Conservation (phyloP, 2,113 vertebrate species). For the Lepus americanus region DNA sequence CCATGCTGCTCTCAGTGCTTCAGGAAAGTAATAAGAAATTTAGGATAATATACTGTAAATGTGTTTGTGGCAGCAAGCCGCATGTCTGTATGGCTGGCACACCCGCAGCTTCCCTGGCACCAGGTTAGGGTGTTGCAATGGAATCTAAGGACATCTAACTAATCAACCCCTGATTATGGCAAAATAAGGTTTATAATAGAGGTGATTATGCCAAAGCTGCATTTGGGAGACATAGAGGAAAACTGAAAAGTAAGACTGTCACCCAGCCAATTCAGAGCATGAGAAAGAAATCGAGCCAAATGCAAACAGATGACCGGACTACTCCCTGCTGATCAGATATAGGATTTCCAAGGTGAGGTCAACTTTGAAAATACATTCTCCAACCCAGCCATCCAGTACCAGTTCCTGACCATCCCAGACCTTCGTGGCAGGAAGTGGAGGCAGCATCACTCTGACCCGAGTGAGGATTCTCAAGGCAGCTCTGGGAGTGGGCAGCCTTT, state of each 20-base stretch:
- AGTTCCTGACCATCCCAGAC: background rate
- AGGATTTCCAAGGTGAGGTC: slow-evolving; percentile 32
- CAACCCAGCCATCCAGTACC: too few relatives aligned
- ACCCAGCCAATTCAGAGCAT: background rate
- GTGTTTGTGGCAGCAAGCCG: background rate
- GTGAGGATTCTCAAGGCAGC: background rate
- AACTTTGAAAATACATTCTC: slow-evolving; percentile 5
- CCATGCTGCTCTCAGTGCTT: background rate
- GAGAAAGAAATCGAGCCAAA: slow-evolving; percentile 33
- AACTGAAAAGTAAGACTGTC: background rate
- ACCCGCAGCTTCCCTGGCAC: background rate
- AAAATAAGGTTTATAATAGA: slow-evolving; percentile 58
- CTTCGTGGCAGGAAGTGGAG: background rate
- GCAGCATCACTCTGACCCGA: rapidly evolving
- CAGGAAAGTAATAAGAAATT: slow-evolving; percentile 62
- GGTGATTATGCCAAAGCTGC: background rate
- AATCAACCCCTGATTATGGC: slow-evolving; percentile 70
- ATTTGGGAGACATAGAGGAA: background rate
- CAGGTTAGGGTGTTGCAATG: background rate
- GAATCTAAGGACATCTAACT: slow-evolving; percentile 37
- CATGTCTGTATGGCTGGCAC: background rate
- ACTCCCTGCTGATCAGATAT: background rate
- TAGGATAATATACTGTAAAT: background rate
- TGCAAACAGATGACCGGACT: background rate
- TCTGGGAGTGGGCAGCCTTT: background rate